These are phyloP conservation scores for Eristalinus sepulchralis DNA, from an alignment of 2,888 invertebrate species.

Conservation along the genomic window DNA sequence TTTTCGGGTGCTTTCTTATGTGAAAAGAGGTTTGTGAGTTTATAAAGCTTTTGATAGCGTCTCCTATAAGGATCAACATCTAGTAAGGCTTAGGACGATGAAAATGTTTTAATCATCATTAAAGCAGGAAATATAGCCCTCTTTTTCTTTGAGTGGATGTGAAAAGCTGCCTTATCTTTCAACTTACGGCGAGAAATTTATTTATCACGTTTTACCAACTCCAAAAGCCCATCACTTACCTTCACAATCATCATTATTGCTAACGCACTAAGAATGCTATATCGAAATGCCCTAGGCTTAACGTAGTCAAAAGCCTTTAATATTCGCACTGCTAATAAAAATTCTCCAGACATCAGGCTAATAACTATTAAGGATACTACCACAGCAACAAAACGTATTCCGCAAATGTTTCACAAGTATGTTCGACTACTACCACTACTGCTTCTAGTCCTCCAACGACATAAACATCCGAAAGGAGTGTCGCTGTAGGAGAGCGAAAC, in stretches of 20 bases:
- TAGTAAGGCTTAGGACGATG: slow-evolving; percentile 2
- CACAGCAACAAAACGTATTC: slow-evolving; percentile 58
- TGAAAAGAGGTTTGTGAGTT: too few species aligned
- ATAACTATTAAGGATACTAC: slow-evolving; percentile 66
- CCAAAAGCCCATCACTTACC: slow-evolving; percentile 37
- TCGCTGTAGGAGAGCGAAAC: slow-evolving; percentile 55
- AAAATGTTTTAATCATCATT: slow-evolving; percentile 9
- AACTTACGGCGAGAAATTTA: slow-evolving; percentile 45
- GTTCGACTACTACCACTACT: not conserved
- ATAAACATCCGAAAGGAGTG: slow-evolving; percentile 69
- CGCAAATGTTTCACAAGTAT: slow-evolving; percentile 60
- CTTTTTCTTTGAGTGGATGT: slow-evolving; percentile 33
- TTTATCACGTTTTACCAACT: slow-evolving; percentile 38
- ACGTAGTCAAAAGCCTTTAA: slow-evolving; percentile 56
- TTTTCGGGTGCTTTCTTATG: too few species aligned
- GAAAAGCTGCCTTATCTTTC: slow-evolving; percentile 31
- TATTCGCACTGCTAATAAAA: slow-evolving; percentile 63
- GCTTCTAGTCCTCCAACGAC: slow-evolving; percentile 44
- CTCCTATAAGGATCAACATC: not conserved
- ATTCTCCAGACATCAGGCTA: slow-evolving; percentile 56
- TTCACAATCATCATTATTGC: slow-evolving; percentile 46
- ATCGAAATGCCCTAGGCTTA: slow-evolving; percentile 48
- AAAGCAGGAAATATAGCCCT: slow-evolving; percentile 26
- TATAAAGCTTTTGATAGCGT: not conserved
- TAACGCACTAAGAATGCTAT: slow-evolving; percentile 38